phyloP scores from a whole-genome alignment of 2,888 invertebrate species.

The Himalopsyche tibetana region DNA sequence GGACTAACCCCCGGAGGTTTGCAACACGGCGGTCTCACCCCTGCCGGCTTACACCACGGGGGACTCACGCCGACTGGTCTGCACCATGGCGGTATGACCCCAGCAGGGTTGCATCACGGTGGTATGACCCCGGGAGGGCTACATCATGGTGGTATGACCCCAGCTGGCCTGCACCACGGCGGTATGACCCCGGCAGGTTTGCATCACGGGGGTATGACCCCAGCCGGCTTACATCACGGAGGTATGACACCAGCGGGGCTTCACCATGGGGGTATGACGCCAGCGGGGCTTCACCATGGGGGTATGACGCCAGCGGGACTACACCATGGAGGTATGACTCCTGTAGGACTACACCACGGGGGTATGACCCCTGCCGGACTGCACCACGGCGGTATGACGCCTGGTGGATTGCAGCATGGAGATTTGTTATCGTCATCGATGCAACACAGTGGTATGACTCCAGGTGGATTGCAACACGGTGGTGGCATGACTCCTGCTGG shows the following conservation, averaged over 20 bases:
- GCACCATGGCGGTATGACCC: constrained; percentile 72
- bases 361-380: constrained; percentile 69
- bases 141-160: constrained; percentile 72
- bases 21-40: constrained; percentile 68
- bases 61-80: constrained; percentile 69
- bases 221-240: constrained; percentile 68
- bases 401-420: constrained; percentile 71
- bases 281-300: constrained; percentile 74
- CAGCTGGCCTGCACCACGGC: constrained; percentile 70
- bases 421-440: constrained; percentile 71
- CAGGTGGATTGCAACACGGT: constrained; percentile 72
- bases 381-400: constrained; percentile 72
- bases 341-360: constrained; percentile 65
- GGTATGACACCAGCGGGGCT: constrained; percentile 73
- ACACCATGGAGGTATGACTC: constrained; percentile 68
- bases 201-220: constrained; percentile 71
- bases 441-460: constrained; percentile 74
- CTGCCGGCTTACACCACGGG: constrained; percentile 65
- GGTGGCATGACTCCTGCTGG: constrained; percentile 68
- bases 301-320: constrained; percentile 69
- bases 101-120: constrained; percentile 71
- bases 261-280: constrained; percentile 71
- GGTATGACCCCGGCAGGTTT: constrained; percentile 70
- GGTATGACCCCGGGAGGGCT: constrained; percentile 72
- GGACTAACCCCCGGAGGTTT: constrained; percentile 69